Percentiles rank a stretch among this genome's conserved stretches.
Evolutionary conservation across 2,888 invertebrate genomes (phyloP).

Genomic region (Drosophila anomalipes): DNA sequence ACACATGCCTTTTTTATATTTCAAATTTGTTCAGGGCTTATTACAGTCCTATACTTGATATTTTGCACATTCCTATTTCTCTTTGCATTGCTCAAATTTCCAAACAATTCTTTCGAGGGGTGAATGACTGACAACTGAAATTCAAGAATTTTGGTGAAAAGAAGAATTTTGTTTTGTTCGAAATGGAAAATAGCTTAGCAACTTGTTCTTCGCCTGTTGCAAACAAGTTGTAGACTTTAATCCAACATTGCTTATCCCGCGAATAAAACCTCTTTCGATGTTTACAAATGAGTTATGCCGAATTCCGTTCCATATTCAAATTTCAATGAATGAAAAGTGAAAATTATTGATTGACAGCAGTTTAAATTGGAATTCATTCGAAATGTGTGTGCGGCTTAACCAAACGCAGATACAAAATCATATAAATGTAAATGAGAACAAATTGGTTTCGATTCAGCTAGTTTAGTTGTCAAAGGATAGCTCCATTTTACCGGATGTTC

Average conservation of each 20-base stretch:
- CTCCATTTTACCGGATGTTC: constrained; percentile 11
- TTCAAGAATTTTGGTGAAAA: constrained; percentile 48
- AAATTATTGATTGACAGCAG: constrained; percentile 50
- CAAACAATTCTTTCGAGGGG: constrained; percentile 48
- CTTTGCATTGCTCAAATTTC: constrained; percentile 39
- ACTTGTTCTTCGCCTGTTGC: constrained; percentile 8
- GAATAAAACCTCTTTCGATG: constrained; percentile 14
- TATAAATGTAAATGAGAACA: constrained; percentile 52
- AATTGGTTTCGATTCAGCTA: constrained; percentile 44
- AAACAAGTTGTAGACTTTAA: constrained; percentile 45
- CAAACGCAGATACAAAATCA: constrained; percentile 22
- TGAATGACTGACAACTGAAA: constrained; percentile 8
- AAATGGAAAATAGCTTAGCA: constrained; percentile 33
- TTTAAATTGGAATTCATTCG: constrained; percentile 26
- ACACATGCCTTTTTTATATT: background rate
- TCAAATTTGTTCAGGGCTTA: constrained; percentile 2
- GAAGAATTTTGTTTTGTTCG: constrained; percentile 35
- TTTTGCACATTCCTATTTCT: background rate
- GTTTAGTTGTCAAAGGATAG: constrained; percentile 25
- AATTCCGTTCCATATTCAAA: constrained; percentile 32
- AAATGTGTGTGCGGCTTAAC: constrained; percentile 1
- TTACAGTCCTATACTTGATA: constrained; percentile 1
- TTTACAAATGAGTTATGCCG: constrained; percentile 44
- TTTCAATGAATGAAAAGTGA: constrained; percentile 15
- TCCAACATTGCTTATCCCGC: constrained; percentile 9